Percentiles rank a stretch among this genome's conserved stretches.
Evolutionary conservation across 2,113 vertebrate genomes (phyloP).

Genomic region (Ptychochromis oligacanthus): DNA sequence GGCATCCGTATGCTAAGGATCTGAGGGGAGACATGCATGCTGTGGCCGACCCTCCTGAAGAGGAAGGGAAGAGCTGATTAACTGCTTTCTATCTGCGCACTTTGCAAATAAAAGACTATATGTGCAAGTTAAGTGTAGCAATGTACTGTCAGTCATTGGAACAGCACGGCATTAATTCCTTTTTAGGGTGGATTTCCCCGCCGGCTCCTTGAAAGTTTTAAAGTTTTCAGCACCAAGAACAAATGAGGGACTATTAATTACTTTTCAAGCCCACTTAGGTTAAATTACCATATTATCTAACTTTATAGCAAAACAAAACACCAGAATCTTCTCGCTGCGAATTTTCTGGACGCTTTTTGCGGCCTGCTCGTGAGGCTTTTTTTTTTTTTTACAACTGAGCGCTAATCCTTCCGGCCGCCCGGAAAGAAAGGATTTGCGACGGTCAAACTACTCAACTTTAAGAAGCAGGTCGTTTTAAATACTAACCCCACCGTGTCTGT

Average conservation of each 20-base stretch:
- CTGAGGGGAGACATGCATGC: no score
- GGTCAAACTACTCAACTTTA: neutral
- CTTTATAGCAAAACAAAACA: neutral
- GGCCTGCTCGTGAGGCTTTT: slow-evolving; percentile 69
- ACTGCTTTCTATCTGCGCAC: no score
- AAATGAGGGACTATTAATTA: neutral
- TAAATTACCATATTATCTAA: neutral
- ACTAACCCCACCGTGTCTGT: fast-evolving
- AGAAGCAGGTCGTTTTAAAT: neutral
- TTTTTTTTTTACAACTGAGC: neutral
- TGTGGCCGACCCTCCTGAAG: no score
- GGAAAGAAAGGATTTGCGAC: neutral
- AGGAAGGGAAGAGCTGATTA: no score
- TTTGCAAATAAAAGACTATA: neutral
- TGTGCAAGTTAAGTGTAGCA: no score
- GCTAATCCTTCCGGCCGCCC: neutral
- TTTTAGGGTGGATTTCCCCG: slow-evolving; percentile 5
- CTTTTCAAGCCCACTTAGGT: neutral
- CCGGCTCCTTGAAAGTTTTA: neutral
- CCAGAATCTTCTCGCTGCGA: neutral
- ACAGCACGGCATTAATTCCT: neutral
- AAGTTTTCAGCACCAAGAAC: fast-evolving
- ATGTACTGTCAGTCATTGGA: neutral
- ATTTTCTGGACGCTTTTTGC: slow-evolving; percentile 6
- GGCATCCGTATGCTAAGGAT: no score